phyloP scores from a whole-genome alignment of 1,140 invertebrate species.

The Drosophila pectinifera region DNA sequence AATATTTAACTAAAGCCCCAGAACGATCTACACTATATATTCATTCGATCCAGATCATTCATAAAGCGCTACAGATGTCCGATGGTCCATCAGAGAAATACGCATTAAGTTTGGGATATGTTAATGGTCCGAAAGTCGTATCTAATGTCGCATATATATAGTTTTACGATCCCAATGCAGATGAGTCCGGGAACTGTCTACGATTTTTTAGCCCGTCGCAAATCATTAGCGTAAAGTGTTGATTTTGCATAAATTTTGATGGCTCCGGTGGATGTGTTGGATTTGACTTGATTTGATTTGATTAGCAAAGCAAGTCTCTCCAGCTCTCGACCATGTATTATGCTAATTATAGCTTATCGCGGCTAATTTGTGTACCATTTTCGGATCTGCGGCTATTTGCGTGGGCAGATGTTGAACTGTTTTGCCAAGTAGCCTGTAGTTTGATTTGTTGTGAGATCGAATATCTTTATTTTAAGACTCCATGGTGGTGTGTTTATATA shows the following conservation, averaged over 20 bases:
- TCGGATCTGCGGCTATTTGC: conserved; percentile 22
- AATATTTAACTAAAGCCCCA: conserved; percentile 60
- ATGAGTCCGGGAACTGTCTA: conserved; percentile 45
- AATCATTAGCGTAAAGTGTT: conserved; percentile 77
- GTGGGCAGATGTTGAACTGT: conserved; percentile 48
- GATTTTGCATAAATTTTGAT: conserved; percentile 73
- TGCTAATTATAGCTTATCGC: conserved; percentile 32
- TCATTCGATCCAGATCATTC: conserved; percentile 48
- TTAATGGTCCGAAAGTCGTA: conserved; percentile 43
- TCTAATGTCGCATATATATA: conserved; percentile 13
- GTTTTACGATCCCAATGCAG: conserved; percentile 50
- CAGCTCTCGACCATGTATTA: conserved; percentile 24
- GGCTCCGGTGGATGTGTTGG: conserved; percentile 24
- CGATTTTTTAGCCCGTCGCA: conserved; percentile 49
- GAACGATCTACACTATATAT: conserved; percentile 42
- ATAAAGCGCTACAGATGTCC: conserved; percentile 22
- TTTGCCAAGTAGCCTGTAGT: conserved; percentile 49
- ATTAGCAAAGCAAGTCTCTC: conserved; percentile 57
- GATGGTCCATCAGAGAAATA: not conserved
- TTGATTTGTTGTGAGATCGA: conserved; percentile 49
- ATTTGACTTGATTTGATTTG: conserved; percentile 34
- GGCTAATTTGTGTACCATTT: conserved; percentile 53
- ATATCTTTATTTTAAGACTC: conserved; percentile 43
- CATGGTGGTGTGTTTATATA: conserved; percentile 28
- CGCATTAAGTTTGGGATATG: conserved; percentile 15